These are phyloP conservation scores for Falcaria lacertinaria DNA, from an alignment of 2,888 invertebrate species.

Conservation along the genomic window DNA sequence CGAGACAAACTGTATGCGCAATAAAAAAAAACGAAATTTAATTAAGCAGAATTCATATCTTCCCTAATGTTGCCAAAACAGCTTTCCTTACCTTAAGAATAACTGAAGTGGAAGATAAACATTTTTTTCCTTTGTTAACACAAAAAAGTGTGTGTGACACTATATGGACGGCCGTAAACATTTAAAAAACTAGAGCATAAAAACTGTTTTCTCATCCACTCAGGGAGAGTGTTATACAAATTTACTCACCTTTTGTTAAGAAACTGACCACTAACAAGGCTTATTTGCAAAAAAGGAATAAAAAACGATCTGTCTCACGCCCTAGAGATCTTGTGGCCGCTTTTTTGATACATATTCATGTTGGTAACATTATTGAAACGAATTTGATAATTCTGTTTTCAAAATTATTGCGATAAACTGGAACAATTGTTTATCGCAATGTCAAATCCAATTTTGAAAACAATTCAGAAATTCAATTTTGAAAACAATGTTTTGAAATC, in stretches of 20 bases:
- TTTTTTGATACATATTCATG: conserved; percentile 3
- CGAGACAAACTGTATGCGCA: no score
- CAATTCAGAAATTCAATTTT: no score
- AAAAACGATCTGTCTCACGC: conserved; percentile 48
- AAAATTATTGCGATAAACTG: no score
- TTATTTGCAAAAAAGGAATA: conserved; percentile 18
- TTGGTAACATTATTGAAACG: no score
- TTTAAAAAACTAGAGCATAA: conserved; percentile 23
- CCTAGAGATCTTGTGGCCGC: conserved; percentile 23
- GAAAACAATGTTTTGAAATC: no score
- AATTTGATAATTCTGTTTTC: no score
- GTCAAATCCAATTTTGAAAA: no score
- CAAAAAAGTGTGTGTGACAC: not conserved
- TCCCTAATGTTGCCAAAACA: no score
- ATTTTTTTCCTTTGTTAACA: not conserved
- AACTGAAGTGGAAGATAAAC: not conserved
- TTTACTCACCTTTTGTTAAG: conserved; percentile 42
- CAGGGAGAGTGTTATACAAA: conserved; percentile 46
- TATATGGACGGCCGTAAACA: conserved; percentile 23
- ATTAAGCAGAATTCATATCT: no score
- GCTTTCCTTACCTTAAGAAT: not conserved
- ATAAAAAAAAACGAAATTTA: no score
- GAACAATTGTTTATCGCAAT: no score
- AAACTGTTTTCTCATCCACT: conserved; percentile 51
- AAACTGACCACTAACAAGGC: conserved; percentile 56